Base-by-base conservation (phyloP, 2,888 invertebrate genomes). In the Drosophila bunnanda region DNA sequence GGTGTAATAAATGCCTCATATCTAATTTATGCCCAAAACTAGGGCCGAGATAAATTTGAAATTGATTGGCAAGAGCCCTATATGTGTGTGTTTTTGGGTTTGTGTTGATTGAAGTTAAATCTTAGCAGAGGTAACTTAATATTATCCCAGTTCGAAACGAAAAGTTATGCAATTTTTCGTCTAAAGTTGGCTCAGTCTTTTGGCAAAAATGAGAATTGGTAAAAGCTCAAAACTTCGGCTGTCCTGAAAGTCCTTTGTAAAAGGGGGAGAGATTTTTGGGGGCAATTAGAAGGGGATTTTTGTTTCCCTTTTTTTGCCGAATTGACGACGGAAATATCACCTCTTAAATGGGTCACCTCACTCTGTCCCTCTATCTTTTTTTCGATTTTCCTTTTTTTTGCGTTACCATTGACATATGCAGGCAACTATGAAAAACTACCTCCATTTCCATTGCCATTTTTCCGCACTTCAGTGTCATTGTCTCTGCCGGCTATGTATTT, bases 1-100 rank as follows among this genome's bases (percentile, higher is more conserved):
- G 77, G 68, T 75, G 73, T 67, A 75, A 83, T 77, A 77, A 83
- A 77, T 70, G 57, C 62, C 56, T 68, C 69, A 71, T 80, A 64
- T 76, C 69, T 78, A 79, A 81, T 83, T 79, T 76, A 80, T 70
- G 67, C 56, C 56, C 25, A 28, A 36, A 77, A 76, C 28, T 68
- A 67, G 50, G 60, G 34, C 15, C 28, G 54, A 36, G 56, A 55
- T 64, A 77, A 66, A 82, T 77, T 71, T 62, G 44, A 68, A 78
- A 78, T 78, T 78, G 71, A 80, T 78, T 74, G 74, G 62, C 32
- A 34, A 39, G n/a, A 30, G 46, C 28, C 46, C 34, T n/a, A 20
- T 55, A 20, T 39, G 36, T 25, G 44, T 52, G 60, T 17, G 17
- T 10, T 2, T 56, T 28, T 34, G 54, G n/a, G 22, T 56, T 60